These are phyloP conservation scores for Dasyornis broadbenti DNA, from an alignment of 2,113 vertebrate species.

Conservation along the genomic window DNA sequence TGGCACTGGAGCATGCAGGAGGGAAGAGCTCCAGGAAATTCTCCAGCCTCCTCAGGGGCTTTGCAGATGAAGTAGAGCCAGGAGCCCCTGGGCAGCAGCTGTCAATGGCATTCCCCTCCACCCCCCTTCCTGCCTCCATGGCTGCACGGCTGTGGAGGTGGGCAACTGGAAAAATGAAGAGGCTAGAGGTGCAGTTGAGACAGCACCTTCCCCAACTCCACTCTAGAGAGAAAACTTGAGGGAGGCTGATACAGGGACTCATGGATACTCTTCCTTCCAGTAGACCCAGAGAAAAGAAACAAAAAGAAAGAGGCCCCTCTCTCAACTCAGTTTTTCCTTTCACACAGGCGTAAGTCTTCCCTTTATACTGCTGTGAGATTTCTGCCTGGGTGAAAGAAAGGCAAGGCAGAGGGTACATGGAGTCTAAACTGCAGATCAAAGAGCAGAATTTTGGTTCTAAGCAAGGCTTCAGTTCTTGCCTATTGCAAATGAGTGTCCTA, in stretches of 20 bases:
- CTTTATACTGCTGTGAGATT: not conserved
- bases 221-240: not conserved
- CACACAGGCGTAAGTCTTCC: not conserved
- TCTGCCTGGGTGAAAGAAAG: not conserved
- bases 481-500: not conserved
- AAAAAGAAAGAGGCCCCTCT: not conserved
- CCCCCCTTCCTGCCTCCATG: not conserved
- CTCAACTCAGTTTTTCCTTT: not conserved
- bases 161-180: not conserved
- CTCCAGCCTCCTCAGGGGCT: constrained; percentile 39
- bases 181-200: not conserved
- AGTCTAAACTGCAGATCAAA: not conserved
- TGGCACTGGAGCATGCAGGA: not conserved
- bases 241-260: not conserved
- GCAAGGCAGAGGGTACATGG: not conserved
- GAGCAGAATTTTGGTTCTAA: not conserved
- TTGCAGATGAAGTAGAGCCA: constrained; percentile 34
- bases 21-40: constrained; percentile 36
- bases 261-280: not conserved
- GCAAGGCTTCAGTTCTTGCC: not conserved
- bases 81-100: constrained; percentile 31
- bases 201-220: not conserved
- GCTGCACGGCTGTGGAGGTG: not conserved
- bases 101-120: constrained; percentile 42
- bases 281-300: not conserved